Evolutionary conservation across 2,888 invertebrate genomes (phyloP).

Genomic region (Dicranocentrus wangi): DNA sequence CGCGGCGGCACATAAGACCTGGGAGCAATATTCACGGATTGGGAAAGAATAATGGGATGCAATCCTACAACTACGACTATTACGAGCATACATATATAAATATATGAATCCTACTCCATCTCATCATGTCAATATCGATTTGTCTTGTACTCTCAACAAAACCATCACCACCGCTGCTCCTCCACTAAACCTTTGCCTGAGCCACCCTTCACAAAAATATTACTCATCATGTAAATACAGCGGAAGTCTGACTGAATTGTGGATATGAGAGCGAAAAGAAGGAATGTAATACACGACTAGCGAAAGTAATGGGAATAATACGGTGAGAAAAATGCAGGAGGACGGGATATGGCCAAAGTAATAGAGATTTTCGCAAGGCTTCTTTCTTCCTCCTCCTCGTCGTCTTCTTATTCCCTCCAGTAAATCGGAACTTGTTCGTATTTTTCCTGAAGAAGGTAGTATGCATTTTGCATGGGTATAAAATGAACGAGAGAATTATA

Average conservation of each 20-base stretch:
- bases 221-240: conserved; percentile 11
- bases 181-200: not conserved
- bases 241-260: not conserved
- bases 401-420: conserved; percentile 9
- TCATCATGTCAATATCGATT: conserved; percentile 72
- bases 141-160: conserved; percentile 57
- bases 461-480: not conserved
- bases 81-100: not conserved
- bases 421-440: too few species aligned
- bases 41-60: conserved; percentile 70
- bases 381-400: too few species aligned
- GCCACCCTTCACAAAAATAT: not conserved
- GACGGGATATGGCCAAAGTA: not conserved
- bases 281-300: not conserved
- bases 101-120: conserved; percentile 59
- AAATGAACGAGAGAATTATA: conserved; percentile 1
- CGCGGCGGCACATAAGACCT: conserved; percentile 30
- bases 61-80: conserved; percentile 62
- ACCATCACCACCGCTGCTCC: conserved; percentile 20
- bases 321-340: not conserved
- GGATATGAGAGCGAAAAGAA: not conserved
- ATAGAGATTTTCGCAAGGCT: not conserved
- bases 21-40: conserved; percentile 59
- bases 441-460: too few species aligned
- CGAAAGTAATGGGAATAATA: conserved; percentile 10